Percentiles rank a stretch among this genome's conserved stretches.
Conservation (phyloP, 2,113 vertebrate species). For the Turdus rufiventris region DNA sequence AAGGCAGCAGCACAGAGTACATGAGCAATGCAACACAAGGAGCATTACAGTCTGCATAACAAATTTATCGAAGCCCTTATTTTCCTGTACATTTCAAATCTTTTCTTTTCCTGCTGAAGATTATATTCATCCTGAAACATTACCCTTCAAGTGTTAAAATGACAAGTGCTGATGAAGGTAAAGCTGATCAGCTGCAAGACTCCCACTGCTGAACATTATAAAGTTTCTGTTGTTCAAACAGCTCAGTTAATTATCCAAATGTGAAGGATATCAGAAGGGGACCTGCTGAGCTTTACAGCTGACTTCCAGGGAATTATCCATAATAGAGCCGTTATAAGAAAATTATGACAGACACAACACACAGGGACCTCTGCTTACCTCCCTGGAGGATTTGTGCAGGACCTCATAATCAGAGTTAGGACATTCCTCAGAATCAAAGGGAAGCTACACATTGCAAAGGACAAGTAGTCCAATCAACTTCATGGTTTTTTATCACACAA, state of each 20-base stretch:
- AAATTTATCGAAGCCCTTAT: slow-evolving; percentile 32
- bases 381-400: slow-evolving; percentile 41
- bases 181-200: slow-evolving; percentile 57
- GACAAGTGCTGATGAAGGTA: slow-evolving; percentile 54
- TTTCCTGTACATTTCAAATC: slow-evolving; percentile 46
- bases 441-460: slow-evolving; percentile 1
- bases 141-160: slow-evolving; percentile 60
- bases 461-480: slow-evolving; percentile 36
- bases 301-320: slow-evolving; percentile 54
- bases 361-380: slow-evolving; percentile 53
- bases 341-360: slow-evolving; percentile 21
- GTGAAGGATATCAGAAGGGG: slow-evolving; percentile 47
- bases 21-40: not conserved
- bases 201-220: slow-evolving; percentile 60
- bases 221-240: slow-evolving; percentile 68
- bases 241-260: slow-evolving; percentile 68
- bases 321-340: slow-evolving; percentile 43
- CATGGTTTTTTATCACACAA: slow-evolving; percentile 42
- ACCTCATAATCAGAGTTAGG: slow-evolving; percentile 29
- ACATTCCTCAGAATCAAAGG: slow-evolving; percentile 59
- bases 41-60: slow-evolving; percentile 28
- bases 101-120: slow-evolving; percentile 47
- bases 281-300: slow-evolving; percentile 44
- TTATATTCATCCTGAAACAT: slow-evolving; percentile 57
- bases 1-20: slow-evolving; percentile 29